Percentiles rank a stretch among this genome's conserved stretches.
Conservation (phyloP, 2,888 invertebrate species). For the Belgica antarctica region DNA sequence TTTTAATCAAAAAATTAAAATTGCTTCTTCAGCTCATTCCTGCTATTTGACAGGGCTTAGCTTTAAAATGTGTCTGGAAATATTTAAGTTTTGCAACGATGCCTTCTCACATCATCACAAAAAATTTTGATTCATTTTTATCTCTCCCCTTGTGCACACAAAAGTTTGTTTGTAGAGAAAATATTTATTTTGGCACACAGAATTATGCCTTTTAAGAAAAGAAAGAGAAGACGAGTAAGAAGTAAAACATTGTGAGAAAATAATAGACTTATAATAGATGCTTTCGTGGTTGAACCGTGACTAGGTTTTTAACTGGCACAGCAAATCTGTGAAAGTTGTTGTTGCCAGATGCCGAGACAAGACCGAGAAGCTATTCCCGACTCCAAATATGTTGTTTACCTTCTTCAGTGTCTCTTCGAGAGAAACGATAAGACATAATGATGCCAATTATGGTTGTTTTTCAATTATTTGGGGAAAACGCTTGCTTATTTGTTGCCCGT, state of each 20-base stretch:
- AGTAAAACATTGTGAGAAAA: slow-evolving; percentile 28
- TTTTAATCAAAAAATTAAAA: slow-evolving; percentile 5
- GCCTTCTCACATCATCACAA: slow-evolving; percentile 13
- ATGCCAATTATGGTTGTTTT: slow-evolving; percentile 13
- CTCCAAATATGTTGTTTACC: slow-evolving; percentile 1
- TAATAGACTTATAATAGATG: slow-evolving; percentile 5
- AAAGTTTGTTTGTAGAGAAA: slow-evolving; percentile 19
- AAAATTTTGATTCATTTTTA: background rate
- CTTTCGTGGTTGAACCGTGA: slow-evolving; percentile 11
- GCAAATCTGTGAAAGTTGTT: background rate
- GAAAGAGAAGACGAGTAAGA: no score
- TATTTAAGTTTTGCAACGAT: background rate
- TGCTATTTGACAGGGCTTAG: no score
- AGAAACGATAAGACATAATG: background rate
- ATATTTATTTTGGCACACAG: slow-evolving; percentile 25
- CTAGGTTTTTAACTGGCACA: slow-evolving; percentile 2
- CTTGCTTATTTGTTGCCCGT: background rate
- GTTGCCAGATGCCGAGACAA: no score
- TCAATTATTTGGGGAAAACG: background rate
- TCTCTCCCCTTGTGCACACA: background rate
- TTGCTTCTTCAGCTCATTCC: background rate
- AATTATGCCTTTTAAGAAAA: slow-evolving; percentile 13
- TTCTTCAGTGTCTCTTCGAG: background rate
- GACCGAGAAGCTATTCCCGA: background rate
- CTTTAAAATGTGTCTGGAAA: background rate